Percentiles rank a stretch among this genome's conserved stretches.
Evolutionary conservation across 2,888 invertebrate species (phyloP).

Genomic region (Brachylomia viminalis): DNA sequence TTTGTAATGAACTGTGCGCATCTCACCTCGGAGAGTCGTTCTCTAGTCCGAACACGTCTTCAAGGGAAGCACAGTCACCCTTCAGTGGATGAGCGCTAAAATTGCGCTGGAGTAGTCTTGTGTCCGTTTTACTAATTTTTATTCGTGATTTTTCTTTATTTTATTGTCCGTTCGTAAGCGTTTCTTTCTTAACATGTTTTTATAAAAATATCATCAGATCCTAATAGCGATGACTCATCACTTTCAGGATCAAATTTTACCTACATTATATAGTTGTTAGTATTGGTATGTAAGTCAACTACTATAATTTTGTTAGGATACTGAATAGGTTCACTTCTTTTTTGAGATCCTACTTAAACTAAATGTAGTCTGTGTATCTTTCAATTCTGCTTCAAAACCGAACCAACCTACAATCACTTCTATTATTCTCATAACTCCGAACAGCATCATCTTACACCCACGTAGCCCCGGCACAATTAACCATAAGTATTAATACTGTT

Average conservation of each 20-base stretch:
- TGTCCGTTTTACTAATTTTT: constrained; percentile 43
- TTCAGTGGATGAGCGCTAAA: constrained; percentile 78
- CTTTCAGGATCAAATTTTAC: too few species aligned
- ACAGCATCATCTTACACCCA: constrained; percentile 77
- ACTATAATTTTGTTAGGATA: too few species aligned
- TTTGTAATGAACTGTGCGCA: constrained; percentile 85
- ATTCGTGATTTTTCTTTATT: constrained; percentile 12
- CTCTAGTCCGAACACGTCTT: constrained; percentile 85
- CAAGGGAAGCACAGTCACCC: constrained; percentile 83
- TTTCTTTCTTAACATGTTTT: not conserved
- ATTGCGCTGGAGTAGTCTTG: constrained; percentile 70
- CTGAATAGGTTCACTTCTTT: too few species aligned
- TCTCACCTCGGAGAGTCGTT: constrained; percentile 83
- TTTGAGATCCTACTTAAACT: too few species aligned
- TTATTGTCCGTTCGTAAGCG: not conserved
- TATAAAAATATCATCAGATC: not conserved
- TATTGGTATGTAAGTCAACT: too few species aligned
- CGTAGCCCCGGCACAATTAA: constrained; percentile 85
- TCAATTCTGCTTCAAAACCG: too few species aligned
- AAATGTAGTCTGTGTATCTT: too few species aligned
- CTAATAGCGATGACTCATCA: too few species aligned
- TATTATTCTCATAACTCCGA: constrained; percentile 31
- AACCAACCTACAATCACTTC: not conserved
- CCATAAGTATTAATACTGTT: constrained; percentile 90
- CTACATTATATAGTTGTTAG: too few species aligned